Conservation (phyloP, 2,113 vertebrate species). For the Trematocara stigmaticum region DNA sequence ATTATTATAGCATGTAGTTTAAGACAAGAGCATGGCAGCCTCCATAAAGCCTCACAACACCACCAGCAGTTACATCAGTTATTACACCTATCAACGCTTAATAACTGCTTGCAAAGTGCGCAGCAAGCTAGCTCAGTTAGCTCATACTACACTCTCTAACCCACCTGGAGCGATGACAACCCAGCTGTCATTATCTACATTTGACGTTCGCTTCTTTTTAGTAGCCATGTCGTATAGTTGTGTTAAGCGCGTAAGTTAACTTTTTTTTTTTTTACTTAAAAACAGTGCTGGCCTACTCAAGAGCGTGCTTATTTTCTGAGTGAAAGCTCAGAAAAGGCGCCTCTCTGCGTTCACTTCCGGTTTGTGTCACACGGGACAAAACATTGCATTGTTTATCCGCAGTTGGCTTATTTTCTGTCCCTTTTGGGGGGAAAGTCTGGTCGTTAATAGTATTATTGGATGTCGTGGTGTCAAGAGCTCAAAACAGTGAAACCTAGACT, state of each 20-base stretch:
- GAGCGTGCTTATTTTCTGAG: neutral
- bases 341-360: neutral
- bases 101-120: neutral
- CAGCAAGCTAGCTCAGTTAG: neutral
- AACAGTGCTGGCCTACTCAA: neutral
- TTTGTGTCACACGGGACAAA: neutral
- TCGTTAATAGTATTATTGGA: too few relatives aligned
- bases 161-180: conserved; percentile 70
- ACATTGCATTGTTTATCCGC: fast-evolving
- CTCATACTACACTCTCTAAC: neutral
- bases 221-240: conserved; percentile 45
- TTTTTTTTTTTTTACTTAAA: neutral
- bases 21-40: neutral
- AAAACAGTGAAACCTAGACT: neutral
- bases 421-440: neutral
- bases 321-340: conserved; percentile 59
- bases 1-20: neutral
- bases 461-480: neutral
- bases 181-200: conserved; percentile 61
- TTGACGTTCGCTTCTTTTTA: conserved; percentile 68
- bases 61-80: neutral
- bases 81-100: neutral
- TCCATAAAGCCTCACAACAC: neutral
- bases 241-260: neutral
- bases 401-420: neutral